These are phyloP conservation scores for Idaea dimidiata DNA, from an alignment of 2,888 invertebrate genomes.

Conservation along the genomic window DNA sequence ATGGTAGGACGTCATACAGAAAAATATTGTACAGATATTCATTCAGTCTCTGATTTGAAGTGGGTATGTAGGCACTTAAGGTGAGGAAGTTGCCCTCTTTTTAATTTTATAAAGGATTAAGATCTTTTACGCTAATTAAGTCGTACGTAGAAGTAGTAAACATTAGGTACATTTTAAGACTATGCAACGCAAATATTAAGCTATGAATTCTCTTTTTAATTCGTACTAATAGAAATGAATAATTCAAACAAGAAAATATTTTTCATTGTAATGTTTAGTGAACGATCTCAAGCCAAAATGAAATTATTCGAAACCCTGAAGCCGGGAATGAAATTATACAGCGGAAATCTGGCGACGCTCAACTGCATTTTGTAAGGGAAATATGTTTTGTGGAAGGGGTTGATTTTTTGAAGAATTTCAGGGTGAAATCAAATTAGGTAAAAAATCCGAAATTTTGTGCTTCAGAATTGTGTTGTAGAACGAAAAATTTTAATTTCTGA, in stretches of 20 bases:
- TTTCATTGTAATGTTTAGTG: conserved; percentile 31
- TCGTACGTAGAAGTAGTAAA: too few relatives aligned
- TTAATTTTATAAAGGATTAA: too few relatives aligned
- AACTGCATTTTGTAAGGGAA: conserved; percentile 23
- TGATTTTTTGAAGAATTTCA: conserved; percentile 8
- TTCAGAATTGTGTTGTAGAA: not conserved
- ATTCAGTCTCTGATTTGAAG: too few relatives aligned
- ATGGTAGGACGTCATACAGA: too few relatives aligned
- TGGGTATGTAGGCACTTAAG: too few relatives aligned
- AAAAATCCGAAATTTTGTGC: not conserved
- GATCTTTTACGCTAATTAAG: too few relatives aligned
- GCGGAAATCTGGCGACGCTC: conserved; percentile 43
- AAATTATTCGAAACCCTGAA: conserved; percentile 51
- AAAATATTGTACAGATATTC: too few relatives aligned
- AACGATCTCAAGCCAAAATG: conserved; percentile 40
- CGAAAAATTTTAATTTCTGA: not conserved
- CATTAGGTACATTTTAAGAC: too few relatives aligned
- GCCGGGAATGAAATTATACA: conserved; percentile 51
- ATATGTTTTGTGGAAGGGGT: not conserved
- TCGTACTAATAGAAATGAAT: conserved; percentile 16
- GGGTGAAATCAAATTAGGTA: not conserved
- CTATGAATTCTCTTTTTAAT: not conserved
- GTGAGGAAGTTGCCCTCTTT: too few relatives aligned
- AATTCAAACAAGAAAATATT: conserved; percentile 22
- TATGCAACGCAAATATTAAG: not conserved